Percentiles rank a stretch among this genome's conserved stretches.
phyloP scores from a whole-genome alignment of 2,113 vertebrate species.

The Corythornis cristatus region DNA sequence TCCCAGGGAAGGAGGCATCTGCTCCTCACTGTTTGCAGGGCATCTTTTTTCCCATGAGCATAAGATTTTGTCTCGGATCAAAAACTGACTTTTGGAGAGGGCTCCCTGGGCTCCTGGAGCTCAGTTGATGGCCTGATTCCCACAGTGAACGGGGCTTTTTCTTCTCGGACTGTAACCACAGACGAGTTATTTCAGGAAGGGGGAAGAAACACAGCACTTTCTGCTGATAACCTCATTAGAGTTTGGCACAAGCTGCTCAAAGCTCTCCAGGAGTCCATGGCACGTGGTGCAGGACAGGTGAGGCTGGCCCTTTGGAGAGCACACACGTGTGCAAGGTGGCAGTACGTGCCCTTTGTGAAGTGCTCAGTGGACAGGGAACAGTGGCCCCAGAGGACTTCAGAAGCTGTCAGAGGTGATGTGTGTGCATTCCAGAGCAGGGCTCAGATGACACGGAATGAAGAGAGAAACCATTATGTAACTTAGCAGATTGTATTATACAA shows the following conservation, averaged over 20 bases:
- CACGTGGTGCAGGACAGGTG: neutral
- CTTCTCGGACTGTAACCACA: neutral
- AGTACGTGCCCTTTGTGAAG: neutral
- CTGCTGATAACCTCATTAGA: neutral
- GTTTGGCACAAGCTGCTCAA: neutral
- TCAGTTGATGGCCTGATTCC: neutral
- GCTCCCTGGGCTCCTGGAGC: neutral
- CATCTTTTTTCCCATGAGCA: neutral
- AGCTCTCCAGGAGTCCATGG: neutral
- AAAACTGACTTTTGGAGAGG: neutral
- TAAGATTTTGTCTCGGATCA: neutral
- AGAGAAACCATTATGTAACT: slow-evolving; percentile 43
- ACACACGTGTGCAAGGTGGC: fast-evolving
- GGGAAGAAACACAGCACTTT: neutral
- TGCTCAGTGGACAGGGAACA: neutral
- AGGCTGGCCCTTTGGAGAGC: neutral
- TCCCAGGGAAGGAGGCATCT: neutral
- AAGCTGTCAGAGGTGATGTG: neutral
- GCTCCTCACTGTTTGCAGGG: neutral
- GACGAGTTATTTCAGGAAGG: neutral
- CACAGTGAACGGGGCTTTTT: neutral
- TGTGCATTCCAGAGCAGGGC: neutral
- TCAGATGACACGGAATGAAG: neutral
- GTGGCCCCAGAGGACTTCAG: neutral
- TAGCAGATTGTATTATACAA: slow-evolving; percentile 5